Evolutionary conservation across 2,888 invertebrate species (phyloP).

Genomic region (Conomelus anceps): DNA sequence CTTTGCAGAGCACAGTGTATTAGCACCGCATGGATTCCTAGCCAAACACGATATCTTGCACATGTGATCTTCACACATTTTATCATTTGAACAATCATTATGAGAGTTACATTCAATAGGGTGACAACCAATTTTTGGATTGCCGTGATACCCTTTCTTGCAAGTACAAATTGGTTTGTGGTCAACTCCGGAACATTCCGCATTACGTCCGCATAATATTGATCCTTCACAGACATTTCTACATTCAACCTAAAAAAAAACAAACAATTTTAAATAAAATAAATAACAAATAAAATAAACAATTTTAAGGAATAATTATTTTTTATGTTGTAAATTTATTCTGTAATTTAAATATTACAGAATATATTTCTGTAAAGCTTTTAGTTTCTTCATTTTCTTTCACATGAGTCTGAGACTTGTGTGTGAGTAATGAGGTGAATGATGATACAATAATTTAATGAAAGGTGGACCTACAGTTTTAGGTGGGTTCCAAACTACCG

Average conservation of each 20-base stretch:
- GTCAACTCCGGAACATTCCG: slow-evolving; percentile 64
- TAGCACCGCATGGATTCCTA: slow-evolving; percentile 75
- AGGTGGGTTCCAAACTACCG: too few species aligned
- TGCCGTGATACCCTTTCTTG: slow-evolving; percentile 68
- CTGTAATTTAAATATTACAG: background rate
- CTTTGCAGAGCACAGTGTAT: slow-evolving; percentile 78
- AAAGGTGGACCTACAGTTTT: too few species aligned
- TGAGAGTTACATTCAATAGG: slow-evolving; percentile 67
- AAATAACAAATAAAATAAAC: background rate
- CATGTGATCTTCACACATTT: slow-evolving; percentile 72
- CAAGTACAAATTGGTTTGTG: slow-evolving; percentile 74
- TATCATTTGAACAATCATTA: slow-evolving; percentile 70
- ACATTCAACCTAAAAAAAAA: slow-evolving; percentile 54
- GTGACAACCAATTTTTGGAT: slow-evolving; percentile 64
- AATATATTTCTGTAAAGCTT: too few species aligned
- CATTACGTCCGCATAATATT: slow-evolving; percentile 71
- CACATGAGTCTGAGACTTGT: too few species aligned
- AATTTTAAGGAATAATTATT: background rate
- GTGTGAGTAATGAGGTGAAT: too few species aligned
- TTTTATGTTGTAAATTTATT: background rate
- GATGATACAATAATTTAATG: too few species aligned
- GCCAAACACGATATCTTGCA: slow-evolving; percentile 82
- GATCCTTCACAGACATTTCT: slow-evolving; percentile 64
- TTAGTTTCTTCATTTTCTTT: too few species aligned
- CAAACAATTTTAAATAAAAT: background rate